phyloP scores from a whole-genome alignment of 2,888 invertebrate species.

The Anarsia innoxiella region DNA sequence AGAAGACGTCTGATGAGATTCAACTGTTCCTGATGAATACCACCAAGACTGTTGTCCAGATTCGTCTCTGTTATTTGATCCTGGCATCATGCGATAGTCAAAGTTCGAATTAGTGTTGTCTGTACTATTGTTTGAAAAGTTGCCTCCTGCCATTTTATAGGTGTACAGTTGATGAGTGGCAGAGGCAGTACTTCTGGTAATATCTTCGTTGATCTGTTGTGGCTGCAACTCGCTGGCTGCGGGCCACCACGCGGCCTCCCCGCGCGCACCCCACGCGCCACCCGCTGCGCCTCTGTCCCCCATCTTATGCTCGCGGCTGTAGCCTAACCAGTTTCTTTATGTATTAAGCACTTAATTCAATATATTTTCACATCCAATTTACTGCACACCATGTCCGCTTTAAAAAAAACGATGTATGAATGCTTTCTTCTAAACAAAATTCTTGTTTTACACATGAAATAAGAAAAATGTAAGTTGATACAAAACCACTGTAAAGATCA shows the following conservation, averaged over 20 bases:
- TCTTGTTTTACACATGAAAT: constrained; percentile 25
- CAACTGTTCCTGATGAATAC: constrained; percentile 81
- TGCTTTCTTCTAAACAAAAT: too few species aligned
- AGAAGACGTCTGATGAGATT: constrained; percentile 64
- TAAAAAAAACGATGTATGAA: too few species aligned
- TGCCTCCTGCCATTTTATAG: constrained; percentile 89
- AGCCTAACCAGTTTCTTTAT: constrained; percentile 66
- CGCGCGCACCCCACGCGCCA: constrained; percentile 75
- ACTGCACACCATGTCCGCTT: constrained; percentile 48
- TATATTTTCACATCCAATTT: constrained; percentile 35
- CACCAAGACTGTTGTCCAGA: constrained; percentile 78
- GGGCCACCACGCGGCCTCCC: constrained; percentile 75
- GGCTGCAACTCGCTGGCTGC: constrained; percentile 68
- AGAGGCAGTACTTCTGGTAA: constrained; percentile 60
- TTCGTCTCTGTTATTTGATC: constrained; percentile 69
- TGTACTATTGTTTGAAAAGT: constrained; percentile 81
- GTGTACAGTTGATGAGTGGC: constrained; percentile 84
- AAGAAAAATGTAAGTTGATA: too few species aligned
- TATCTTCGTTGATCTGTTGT: constrained; percentile 68
- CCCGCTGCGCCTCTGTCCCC: constrained; percentile 72
- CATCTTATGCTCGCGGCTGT: constrained; percentile 63
- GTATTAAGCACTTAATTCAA: constrained; percentile 37
- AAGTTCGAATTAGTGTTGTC: constrained; percentile 79
- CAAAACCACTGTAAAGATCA: too few species aligned
- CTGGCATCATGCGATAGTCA: constrained; percentile 83